phyloP scores from a whole-genome alignment of 2,797 vertebrate genomes.

The Merluccius polli region DNA sequence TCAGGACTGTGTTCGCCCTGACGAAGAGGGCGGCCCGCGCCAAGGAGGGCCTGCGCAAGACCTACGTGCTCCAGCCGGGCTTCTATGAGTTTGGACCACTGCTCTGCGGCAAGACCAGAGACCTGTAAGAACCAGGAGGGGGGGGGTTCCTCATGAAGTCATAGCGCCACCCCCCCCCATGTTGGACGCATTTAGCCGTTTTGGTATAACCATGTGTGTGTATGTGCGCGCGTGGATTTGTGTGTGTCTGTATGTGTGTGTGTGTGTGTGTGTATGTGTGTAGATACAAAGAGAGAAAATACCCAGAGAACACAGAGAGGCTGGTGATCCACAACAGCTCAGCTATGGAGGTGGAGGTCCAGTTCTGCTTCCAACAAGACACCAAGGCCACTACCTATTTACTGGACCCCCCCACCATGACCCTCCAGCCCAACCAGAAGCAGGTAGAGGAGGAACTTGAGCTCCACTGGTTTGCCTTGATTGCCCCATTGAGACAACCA shows the following conservation, averaged over 20 bases:
- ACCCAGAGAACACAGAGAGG: constrained; percentile 78
- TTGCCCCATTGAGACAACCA: neutral
- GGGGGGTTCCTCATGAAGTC: no score
- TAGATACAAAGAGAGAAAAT: constrained; percentile 81
- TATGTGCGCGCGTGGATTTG: neutral
- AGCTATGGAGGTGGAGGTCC: constrained; percentile 72
- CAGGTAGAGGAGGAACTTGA: constrained; percentile 64
- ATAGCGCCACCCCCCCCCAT: no score
- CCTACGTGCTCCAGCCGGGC: constrained; percentile 69
- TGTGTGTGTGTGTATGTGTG: constrained; percentile 22
- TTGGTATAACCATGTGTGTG: neutral
- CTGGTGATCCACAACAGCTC: constrained; percentile 80
- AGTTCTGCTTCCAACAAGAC: constrained; percentile 80
- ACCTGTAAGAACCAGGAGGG: constrained; percentile 69
- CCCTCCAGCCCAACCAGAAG: constrained; percentile 76
- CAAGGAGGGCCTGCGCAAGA: constrained; percentile 72
- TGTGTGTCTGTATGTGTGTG: constrained; percentile 1
- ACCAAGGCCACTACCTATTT: constrained; percentile 77
- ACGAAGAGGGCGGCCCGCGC: constrained; percentile 57
- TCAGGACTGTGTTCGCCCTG: constrained; percentile 80
- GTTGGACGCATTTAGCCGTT: neutral
- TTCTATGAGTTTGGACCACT: constrained; percentile 88
- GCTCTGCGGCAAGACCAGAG: constrained; percentile 87
- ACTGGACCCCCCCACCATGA: constrained; percentile 78
- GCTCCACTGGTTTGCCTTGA: neutral